Percentiles rank a stretch among this genome's conserved stretches.
Conservation (phyloP, 2,888 invertebrate genomes). For the Gymnocheta viridis region DNA sequence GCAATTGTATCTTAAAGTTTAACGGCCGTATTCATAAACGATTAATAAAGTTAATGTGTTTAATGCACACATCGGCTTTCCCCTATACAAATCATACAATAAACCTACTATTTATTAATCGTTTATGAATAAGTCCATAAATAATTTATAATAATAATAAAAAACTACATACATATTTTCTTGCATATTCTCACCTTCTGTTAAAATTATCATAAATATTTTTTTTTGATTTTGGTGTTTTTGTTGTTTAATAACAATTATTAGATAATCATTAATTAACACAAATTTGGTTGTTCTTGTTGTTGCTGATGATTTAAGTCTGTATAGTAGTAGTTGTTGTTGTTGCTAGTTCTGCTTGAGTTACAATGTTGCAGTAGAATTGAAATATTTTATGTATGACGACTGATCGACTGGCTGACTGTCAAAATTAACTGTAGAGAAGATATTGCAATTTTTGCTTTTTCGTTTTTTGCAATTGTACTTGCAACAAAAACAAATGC, state of each 20-base stretch:
- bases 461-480: conserved; percentile 12
- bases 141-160: too few relatives aligned
- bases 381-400: neutral
- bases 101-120: too few relatives aligned
- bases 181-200: conserved; percentile 1
- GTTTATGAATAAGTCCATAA: too few relatives aligned
- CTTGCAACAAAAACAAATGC: conserved; percentile 9
- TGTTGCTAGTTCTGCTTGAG: conserved; percentile 20
- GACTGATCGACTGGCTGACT: neutral
- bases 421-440: conserved; percentile 5
- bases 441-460: conserved; percentile 28
- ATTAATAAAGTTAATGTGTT: too few relatives aligned
- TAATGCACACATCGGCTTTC: too few relatives aligned
- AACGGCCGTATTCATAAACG: too few relatives aligned
- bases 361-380: conserved; percentile 1
- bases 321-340: conserved; percentile 1
- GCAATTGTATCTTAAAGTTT: too few relatives aligned
- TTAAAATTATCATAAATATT: neutral
- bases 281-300: conserved; percentile 6
- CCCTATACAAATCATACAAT: too few relatives aligned
- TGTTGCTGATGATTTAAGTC: neutral
- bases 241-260: neutral
- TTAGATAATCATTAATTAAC: conserved; percentile 37
- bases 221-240: neutral
- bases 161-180: neutral